These are phyloP conservation scores for Plagodis dolabraria DNA, from an alignment of 2,888 invertebrate species.

Conservation along the genomic window DNA sequence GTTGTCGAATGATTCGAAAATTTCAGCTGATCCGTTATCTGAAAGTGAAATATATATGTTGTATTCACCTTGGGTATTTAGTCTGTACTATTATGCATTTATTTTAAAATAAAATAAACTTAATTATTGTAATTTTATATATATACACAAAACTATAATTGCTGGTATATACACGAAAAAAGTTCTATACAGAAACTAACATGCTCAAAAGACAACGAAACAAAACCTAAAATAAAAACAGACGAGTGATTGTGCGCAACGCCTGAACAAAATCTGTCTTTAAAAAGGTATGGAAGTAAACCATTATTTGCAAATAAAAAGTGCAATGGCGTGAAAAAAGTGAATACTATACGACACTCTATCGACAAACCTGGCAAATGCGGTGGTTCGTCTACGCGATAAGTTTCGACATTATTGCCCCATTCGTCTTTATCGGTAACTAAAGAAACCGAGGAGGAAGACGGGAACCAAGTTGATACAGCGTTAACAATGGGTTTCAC, in stretches of 20 bases:
- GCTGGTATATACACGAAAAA: slow-evolving; percentile 1
- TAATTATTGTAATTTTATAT: background rate
- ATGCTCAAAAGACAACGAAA: slow-evolving; percentile 45
- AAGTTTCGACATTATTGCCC: slow-evolving; percentile 79
- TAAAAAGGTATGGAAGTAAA: slow-evolving; percentile 28
- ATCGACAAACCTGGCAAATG: slow-evolving; percentile 83
- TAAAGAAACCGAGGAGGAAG: slow-evolving; percentile 62
- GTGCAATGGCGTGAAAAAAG: slow-evolving; percentile 70
- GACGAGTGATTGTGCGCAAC: slow-evolving; percentile 26
- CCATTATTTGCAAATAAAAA: slow-evolving; percentile 64
- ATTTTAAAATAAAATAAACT: background rate
- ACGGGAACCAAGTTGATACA: slow-evolving; percentile 56
- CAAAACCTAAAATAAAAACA: slow-evolving; percentile 31
- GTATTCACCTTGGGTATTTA: too few relatives aligned
- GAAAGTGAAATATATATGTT: slow-evolving; percentile 45
- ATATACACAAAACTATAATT: background rate
- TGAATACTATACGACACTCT: slow-evolving; percentile 73
- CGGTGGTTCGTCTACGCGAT: slow-evolving; percentile 82
- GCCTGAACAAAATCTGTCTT: slow-evolving; percentile 16
- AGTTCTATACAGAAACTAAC: slow-evolving; percentile 27
- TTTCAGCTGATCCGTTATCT: slow-evolving; percentile 73
- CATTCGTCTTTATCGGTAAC: slow-evolving; percentile 75
- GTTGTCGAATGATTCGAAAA: slow-evolving; percentile 85
- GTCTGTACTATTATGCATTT: too few relatives aligned
- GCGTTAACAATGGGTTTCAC: slow-evolving; percentile 76